Conservation (phyloP, 2,888 invertebrate genomes). For the Pedicia rivosa region DNA sequence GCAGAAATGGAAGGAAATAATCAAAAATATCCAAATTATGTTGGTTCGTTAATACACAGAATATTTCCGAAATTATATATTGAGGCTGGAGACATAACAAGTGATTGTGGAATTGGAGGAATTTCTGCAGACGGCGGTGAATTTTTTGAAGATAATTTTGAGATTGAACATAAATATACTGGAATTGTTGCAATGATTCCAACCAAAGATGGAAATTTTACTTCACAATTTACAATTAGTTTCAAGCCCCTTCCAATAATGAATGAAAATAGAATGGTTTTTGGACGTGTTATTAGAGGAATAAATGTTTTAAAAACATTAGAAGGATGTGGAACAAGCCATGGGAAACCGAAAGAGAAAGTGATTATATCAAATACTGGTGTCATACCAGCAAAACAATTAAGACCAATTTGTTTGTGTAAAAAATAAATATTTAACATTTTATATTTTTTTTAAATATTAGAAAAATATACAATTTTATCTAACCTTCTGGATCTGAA, state of each 20-base stretch:
- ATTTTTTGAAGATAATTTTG: constrained; percentile 9
- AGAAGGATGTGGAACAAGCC: constrained; percentile 20
- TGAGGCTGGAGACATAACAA: constrained; percentile 8
- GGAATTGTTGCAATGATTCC: constrained; percentile 13
- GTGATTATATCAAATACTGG: constrained; percentile 20
- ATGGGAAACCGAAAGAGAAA: constrained; percentile 18
- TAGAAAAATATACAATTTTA: no score
- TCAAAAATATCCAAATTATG: constrained; percentile 1
- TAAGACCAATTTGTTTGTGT: no score
- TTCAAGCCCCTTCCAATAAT: constrained; percentile 19
- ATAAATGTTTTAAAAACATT: constrained; percentile 16
- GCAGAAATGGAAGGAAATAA: background rate
- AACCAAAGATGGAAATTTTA: constrained; percentile 10
- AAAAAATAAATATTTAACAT: no score
- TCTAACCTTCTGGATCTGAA: constrained; percentile 44
- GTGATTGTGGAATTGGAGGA: constrained; percentile 7
- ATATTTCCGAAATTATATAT: constrained; percentile 9
- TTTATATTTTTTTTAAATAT: no score
- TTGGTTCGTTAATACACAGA: constrained; percentile 8
- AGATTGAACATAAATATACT: background rate
- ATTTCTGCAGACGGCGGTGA: constrained; percentile 4
- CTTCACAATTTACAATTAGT: constrained; percentile 21
- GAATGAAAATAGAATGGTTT: constrained; percentile 19
- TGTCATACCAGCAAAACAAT: no score
- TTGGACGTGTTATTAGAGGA: constrained; percentile 20